Evolutionary conservation across 2,797 vertebrate genomes (phyloP).

Genomic region (Microchirus variegatus): DNA sequence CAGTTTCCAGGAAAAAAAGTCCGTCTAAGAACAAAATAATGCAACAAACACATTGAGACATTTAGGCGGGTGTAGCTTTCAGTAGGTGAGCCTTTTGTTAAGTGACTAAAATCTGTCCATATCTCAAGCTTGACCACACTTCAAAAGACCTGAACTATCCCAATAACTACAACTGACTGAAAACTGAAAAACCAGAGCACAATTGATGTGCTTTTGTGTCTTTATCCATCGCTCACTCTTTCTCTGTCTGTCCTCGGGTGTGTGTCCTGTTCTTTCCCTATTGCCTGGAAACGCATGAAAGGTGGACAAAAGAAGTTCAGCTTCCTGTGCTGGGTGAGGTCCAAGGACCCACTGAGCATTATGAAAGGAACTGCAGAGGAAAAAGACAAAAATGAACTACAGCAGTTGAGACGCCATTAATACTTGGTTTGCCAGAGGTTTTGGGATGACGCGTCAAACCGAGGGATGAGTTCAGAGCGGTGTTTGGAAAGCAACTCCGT

Average conservation of each 20-base stretch:
- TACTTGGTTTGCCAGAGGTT: slow-evolving; percentile 52
- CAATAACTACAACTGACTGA: neutral
- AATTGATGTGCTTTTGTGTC: slow-evolving; percentile 35
- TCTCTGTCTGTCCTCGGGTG: slow-evolving; percentile 1
- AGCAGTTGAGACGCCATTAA: slow-evolving; percentile 42
- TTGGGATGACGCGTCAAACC: slow-evolving; percentile 27
- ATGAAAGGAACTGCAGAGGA: slow-evolving; percentile 56
- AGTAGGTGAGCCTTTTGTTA: too few species aligned
- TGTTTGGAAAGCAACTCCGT: slow-evolving; percentile 18
- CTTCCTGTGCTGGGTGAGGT: slow-evolving; percentile 66
- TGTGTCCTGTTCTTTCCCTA: slow-evolving; percentile 40
- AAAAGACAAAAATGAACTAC: slow-evolving; percentile 54
- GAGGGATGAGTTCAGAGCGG: slow-evolving; percentile 14
- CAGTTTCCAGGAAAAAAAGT: too few species aligned
- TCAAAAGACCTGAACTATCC: too few species aligned
- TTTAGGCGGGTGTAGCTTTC: too few species aligned
- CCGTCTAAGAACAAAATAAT: too few species aligned
- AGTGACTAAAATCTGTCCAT: too few species aligned
- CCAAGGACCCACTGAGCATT: slow-evolving; percentile 62
- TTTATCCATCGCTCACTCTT: neutral
- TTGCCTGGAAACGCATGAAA: slow-evolving; percentile 69
- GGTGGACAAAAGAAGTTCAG: slow-evolving; percentile 60
- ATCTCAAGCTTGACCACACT: too few species aligned
- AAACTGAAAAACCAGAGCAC: slow-evolving; percentile 25
- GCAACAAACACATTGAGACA: too few species aligned